A percentile compares a stretch with the other conserved stretches of the same genome.
Conservation (phyloP, 2,113 vertebrate genomes). For the Poeciliopsis retropinna region DNA sequence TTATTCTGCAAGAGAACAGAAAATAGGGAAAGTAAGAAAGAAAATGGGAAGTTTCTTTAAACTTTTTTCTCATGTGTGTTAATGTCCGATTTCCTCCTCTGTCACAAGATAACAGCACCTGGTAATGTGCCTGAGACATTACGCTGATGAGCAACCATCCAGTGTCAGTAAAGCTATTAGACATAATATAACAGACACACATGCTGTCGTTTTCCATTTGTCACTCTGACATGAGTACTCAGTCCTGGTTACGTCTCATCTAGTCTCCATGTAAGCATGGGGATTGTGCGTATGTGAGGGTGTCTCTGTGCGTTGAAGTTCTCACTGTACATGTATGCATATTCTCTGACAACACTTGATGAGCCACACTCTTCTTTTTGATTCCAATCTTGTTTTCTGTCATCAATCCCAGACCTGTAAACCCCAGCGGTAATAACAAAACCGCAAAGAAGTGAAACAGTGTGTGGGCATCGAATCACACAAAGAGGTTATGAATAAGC, state of each 20-base stretch:
- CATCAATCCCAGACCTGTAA: conserved; percentile 56
- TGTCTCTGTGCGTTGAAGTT: neutral
- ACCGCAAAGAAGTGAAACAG: conserved; percentile 68
- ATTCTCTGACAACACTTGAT: conserved; percentile 44
- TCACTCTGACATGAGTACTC: conserved; percentile 55
- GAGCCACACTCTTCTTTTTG: conserved; percentile 19
- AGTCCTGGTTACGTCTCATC: conserved; percentile 57
- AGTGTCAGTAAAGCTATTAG: conserved; percentile 70
- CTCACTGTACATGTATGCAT: conserved; percentile 14
- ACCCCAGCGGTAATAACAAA: conserved; percentile 70
- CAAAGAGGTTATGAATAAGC: conserved; percentile 66
- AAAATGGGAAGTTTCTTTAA: conserved; percentile 39
- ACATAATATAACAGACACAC: conserved; percentile 78
- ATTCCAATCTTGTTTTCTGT: conserved; percentile 60
- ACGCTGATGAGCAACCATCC: conserved; percentile 69
- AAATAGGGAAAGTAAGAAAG: conserved; percentile 12
- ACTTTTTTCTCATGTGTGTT: conserved; percentile 41
- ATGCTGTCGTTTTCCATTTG: conserved; percentile 75
- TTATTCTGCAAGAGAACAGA: conserved; percentile 19
- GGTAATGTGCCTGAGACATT: conserved; percentile 70
- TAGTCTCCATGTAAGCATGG: conserved; percentile 17
- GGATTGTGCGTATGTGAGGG: conserved; percentile 9
- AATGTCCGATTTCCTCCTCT: conserved; percentile 27
- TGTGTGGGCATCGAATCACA: conserved; percentile 74
- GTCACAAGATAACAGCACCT: conserved; percentile 61